Evolutionary conservation across 2,113 vertebrate species (phyloP), one percentile per base, ranked within the genome.

Genomic region (Scophthalmus maximus): DNA sequence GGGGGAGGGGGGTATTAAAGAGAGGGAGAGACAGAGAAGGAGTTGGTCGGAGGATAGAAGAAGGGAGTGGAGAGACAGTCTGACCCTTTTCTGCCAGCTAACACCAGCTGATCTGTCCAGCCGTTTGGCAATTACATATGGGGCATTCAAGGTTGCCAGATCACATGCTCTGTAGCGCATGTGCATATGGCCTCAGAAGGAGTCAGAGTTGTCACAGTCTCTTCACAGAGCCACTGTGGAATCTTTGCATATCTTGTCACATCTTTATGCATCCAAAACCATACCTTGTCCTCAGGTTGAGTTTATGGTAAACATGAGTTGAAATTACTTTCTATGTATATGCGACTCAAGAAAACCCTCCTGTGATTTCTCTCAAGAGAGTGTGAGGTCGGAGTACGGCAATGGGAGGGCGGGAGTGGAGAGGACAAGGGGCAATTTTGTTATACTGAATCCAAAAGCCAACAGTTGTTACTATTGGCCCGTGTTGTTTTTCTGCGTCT

Each of bases 391-490:
- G 47, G 22, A 71, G 66, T 36, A 36, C 67, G 81, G 59, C 72
- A 25, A 66, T 71, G 70, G 74, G 53, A 73, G 53, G 53, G 9
- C 22, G 27, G 25, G 73, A 79, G 77, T 73, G 79, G 76, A 70
- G 76, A 68, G 73, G 72, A 53, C 76, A 68, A 67, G 58, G 88
- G 88, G 87, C 94, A 94, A 95, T 96, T 96, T 96, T 95, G 95
- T 96, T 95, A 96, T 95, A 95, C 93, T 95, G 94, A 96, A 96
- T 96, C 94, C 93, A 95, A 96, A 94, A 96, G 92, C 94, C 94
- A 95, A 96, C 95, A 97, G 95, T 97, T 96, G 96, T 94, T 97
- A 97, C 95, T 95, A 95, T 96, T 95, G 94, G 95, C 90, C 94
- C 94, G 95, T 96, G 94, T 95, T 92, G 92, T 94, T 95, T 93